Percentiles rank a stretch among this genome's conserved stretches.
phyloP scores from a whole-genome alignment of 2,113 vertebrate species.

The pig (Sus scrofa) region T2T-Sscrofa CM000820.6:54606001-54606500 shows the following conservation, averaged over 20 bases:
- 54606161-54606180: background rate
- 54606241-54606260: conserved; percentile 26
- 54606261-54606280: conserved; percentile 10
- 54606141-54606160: background rate
- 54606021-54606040: background rate
- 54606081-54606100: background rate
- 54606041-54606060: background rate
- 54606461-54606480: background rate
- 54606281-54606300: conserved; percentile 34
- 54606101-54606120: background rate
- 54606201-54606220: conserved; percentile 23
- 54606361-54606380: conserved; percentile 65
- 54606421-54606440: background rate
- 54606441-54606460: background rate
- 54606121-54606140: background rate
- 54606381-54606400: background rate
- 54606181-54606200: conserved; percentile 47
- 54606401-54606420: conserved; percentile 51
- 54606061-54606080: background rate
- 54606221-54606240: conserved; percentile 43
- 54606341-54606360: conserved; percentile 31
- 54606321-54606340: conserved; percentile 66
- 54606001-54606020: background rate
- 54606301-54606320: conserved; percentile 63
- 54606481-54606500: background rate